A percentile compares a stretch with the other conserved stretches of the same genome.
These are phyloP conservation scores for Wiebesia pumilae DNA, from an alignment of 1,140 invertebrate species.

Conservation along the genomic window DNA sequence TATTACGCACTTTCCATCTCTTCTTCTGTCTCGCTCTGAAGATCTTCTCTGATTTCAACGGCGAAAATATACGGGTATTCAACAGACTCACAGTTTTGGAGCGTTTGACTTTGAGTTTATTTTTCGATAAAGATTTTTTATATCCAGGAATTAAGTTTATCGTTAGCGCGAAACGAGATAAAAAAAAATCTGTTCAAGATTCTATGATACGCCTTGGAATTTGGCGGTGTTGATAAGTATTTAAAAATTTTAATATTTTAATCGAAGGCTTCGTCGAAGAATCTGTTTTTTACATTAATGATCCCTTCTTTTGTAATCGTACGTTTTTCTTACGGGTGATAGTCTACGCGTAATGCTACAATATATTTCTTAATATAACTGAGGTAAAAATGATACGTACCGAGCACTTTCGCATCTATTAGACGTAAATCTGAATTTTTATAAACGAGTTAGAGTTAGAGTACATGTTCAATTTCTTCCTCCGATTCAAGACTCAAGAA, in stretches of 20 bases:
- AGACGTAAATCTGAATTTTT: no score
- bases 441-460: no score
- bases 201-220: conserved; percentile 5
- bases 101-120: not conserved
- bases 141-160: conserved; percentile 22
- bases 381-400: no score
- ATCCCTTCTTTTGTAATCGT: no score
- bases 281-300: no score
- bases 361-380: no score
- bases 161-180: not conserved
- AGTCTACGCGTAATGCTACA: no score
- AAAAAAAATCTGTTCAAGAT: not conserved
- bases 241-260: not conserved
- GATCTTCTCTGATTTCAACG: not conserved
- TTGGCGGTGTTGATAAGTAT: not conserved
- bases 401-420: no score
- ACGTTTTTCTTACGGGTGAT: no score
- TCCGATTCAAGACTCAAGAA: no score
- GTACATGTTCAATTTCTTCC: no score
- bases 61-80: not conserved
- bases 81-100: no score
- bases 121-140: conserved; percentile 29
- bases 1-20: conserved; percentile 13
- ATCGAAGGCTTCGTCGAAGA: not conserved
- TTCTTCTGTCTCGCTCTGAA: not conserved